Conservation (phyloP, 2,113 vertebrate species). For the Vireo altiloquus region DNA sequence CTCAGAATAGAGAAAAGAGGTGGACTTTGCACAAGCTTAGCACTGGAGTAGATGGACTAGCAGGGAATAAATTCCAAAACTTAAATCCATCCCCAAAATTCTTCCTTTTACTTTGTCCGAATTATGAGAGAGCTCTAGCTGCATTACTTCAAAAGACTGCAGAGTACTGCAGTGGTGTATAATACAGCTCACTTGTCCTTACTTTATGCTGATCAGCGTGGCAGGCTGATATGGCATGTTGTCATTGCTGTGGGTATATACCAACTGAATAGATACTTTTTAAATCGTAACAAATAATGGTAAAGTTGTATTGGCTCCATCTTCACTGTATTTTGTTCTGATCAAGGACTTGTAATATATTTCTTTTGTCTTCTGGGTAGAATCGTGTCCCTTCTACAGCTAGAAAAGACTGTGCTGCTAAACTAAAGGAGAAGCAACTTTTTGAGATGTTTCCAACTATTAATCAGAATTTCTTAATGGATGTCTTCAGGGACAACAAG, state of each 20-base stretch:
- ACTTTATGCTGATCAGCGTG: background rate
- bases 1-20: background rate
- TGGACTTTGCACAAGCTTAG: background rate
- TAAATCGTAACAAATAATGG: background rate
- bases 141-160: background rate
- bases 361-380: conserved; percentile 66
- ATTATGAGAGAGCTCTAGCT: background rate
- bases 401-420: conserved; percentile 83
- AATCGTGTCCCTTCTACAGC: conserved; percentile 75
- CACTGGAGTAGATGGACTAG: background rate
- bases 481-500: conserved; percentile 95
- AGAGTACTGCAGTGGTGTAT: background rate
- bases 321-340: background rate
- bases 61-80: background rate
- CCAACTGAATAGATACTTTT: background rate
- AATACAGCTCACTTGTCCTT: background rate
- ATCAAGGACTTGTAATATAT: background rate
- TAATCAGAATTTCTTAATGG: conserved; percentile 88
- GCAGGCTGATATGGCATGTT: background rate
- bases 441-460: conserved; percentile 88
- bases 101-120: background rate
- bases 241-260: background rate
- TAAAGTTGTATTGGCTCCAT: background rate
- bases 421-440: conserved; percentile 90
- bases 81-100: background rate